Evolutionary conservation across 1,140 invertebrate genomes (phyloP).

Genomic region (Bombyx mori): ASM3026992v2 NC_085127.1:4276501-4277000

Average conservation of each 20-base stretch:
- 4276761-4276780: not conserved
- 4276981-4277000: not conserved
- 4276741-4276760: no score
- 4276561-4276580: no score
- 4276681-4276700: no score
- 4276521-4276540: no score
- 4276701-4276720: no score
- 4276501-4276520: no score
- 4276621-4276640: no score
- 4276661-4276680: no score
- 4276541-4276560: no score
- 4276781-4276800: slow-evolving; percentile 11
- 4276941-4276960: slow-evolving; percentile 81
- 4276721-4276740: not conserved
- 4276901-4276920: slow-evolving; percentile 94
- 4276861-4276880: slow-evolving; percentile 10
- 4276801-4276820: slow-evolving; percentile 18
- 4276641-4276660: no score
- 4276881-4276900: slow-evolving; percentile 61
- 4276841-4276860: not conserved
- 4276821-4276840: not conserved
- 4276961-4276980: slow-evolving; percentile 58
- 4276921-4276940: slow-evolving; percentile 92
- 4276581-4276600: no score
- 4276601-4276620: no score